phyloP scores from a whole-genome alignment of 2,113 vertebrate species.

The Trichechus manatus region DNA sequence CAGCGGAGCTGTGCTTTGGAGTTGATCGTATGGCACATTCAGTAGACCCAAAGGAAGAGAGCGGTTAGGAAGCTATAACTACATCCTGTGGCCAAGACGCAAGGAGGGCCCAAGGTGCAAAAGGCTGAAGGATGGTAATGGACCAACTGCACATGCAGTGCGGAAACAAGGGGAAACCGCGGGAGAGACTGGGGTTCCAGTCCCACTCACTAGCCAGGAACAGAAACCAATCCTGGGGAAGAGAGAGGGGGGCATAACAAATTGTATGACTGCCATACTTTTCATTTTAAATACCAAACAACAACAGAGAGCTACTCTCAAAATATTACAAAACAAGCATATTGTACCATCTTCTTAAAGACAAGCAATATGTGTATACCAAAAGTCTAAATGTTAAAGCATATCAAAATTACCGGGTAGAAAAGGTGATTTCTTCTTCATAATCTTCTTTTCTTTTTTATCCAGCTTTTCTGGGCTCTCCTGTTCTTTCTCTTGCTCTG shows the following conservation, averaged over 20 bases:
- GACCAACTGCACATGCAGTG: no score
- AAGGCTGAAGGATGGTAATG: no score
- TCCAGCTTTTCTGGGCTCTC: constrained; percentile 89
- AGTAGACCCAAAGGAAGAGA: neutral
- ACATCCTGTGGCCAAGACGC: neutral
- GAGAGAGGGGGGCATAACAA: neutral
- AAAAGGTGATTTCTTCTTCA: constrained; percentile 96
- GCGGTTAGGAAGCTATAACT: neutral
- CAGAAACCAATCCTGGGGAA: rapidly evolving
- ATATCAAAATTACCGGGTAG: constrained; percentile 91
- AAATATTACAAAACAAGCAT: neutral
- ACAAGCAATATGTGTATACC: neutral
- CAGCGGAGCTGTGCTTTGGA: neutral
- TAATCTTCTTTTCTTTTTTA: constrained; percentile 94
- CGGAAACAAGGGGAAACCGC: no score
- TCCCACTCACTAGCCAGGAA: rapidly evolving
- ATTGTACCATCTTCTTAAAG: neutral
- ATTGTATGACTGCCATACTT: rapidly evolving
- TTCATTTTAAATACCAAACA: neutral
- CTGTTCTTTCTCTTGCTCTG: constrained; percentile 88
- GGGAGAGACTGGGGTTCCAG: no score
- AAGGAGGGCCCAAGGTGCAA: no score
- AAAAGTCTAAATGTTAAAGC: rapidly evolving
- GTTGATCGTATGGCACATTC: rapidly evolving
- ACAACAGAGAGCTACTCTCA: neutral